Base-by-base conservation (phyloP, 2,888 invertebrate genomes). In the Tetheella fluctuosa region DNA sequence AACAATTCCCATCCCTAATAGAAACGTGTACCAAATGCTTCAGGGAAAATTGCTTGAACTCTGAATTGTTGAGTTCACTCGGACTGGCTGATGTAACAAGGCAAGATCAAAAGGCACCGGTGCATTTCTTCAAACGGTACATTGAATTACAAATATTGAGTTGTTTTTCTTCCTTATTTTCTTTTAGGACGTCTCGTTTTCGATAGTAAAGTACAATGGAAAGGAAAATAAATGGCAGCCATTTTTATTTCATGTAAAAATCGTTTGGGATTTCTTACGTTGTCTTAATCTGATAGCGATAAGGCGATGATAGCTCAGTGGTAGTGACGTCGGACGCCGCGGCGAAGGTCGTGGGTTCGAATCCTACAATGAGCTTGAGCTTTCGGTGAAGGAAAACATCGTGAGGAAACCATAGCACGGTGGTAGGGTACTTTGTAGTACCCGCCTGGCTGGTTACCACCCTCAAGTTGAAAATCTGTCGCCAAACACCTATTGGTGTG, bases 41-140 rank as follows among this genome's bases (percentile, higher is more conserved):
- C 67, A 63, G 59, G 73, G 71, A 64, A 78, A 76, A 76, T 78
- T 77, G 73, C 67, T 54, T 64, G 58, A 58, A 64, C 62, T 59
- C 65, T 62, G 55, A 71, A 71, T 68, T 64, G 65, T 64, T 69
- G 66, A 66, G 63, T 63, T 60, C 61, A 57, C 55, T 30, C 20
- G 37, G 37, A 55, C 57, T 56, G 58, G 42, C 30, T 56, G 20
- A 55, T 58, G 61, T 66, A 63, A 67, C 62, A 61, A 52, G 52
- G 30, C 54, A 48, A 48, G 20, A 48, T 48, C 48, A 48, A 48
- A 48, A 48, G 48, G 48, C 48, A 48, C 48, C 48, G 48, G 48
- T 48, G 48, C 48, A 48, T 48, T 48, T 48, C 48, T 17, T 48
- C 48, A 48, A 48, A 48, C 48, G 48, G 48, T 10, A 48, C 48